Percentiles rank a stretch among this genome's conserved stretches.
phyloP scores from a whole-genome alignment of 1,140 invertebrate species.

The Kradibia gibbosae region DNA sequence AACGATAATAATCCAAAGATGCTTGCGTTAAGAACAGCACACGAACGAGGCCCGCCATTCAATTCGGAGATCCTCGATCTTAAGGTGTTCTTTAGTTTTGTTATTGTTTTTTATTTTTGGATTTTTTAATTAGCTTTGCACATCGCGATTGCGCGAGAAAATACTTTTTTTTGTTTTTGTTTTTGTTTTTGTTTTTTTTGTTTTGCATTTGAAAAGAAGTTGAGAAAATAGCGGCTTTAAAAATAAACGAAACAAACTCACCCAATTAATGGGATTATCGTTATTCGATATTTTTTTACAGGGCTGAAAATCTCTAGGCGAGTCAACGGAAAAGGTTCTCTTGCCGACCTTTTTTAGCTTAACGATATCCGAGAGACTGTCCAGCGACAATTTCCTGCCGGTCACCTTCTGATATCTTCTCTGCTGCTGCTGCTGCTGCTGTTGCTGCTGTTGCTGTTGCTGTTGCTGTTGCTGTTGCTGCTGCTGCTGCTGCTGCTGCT shows the following conservation, averaged over 20 bases:
- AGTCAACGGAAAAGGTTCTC: conserved; percentile 64
- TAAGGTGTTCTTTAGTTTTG: no score
- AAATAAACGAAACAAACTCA: conserved; percentile 23
- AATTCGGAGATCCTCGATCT: no score
- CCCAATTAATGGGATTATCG: neutral
- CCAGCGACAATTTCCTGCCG: conserved; percentile 67
- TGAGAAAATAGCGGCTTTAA: neutral
- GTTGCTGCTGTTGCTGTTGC: no score
- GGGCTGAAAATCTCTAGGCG: conserved; percentile 51
- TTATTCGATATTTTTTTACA: neutral
- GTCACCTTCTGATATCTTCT: conserved; percentile 74
- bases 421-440: conserved; percentile 64
- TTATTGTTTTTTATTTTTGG: no score
- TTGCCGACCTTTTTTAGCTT: conserved; percentile 67
- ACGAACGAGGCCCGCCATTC: no score
- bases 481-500: conserved; percentile 15
- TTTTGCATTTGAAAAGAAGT: neutral
- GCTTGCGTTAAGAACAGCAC: no score
- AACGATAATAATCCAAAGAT: no score
- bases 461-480: no score
- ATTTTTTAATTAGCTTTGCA: no score
- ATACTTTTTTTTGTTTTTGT: no score
- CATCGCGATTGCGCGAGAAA: no score
- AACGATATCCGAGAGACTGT: conserved; percentile 62
- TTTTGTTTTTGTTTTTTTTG: no score